These are phyloP conservation scores for Amphiduros pacificus DNA, from an alignment of 2,888 invertebrate genomes.

Conservation along the genomic window DNA sequence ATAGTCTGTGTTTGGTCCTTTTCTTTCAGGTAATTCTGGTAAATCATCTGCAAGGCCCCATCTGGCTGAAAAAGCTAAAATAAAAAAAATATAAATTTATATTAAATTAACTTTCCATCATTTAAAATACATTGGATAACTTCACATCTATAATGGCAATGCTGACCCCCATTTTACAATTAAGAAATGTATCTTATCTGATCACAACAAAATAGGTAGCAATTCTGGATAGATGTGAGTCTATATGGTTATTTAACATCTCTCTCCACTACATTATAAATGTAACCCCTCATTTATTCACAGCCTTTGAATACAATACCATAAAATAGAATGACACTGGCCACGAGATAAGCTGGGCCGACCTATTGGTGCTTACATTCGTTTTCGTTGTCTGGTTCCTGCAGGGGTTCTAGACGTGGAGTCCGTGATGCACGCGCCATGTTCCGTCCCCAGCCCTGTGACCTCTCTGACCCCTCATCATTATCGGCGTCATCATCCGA, in stretches of 20 bases:
- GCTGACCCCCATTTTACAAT: no score
- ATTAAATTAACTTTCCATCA: background rate
- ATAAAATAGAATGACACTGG: no score
- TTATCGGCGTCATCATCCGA: background rate
- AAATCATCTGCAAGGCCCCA: slow-evolving; percentile 13
- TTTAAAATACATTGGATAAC: background rate
- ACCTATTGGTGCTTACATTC: background rate
- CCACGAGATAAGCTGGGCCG: no score
- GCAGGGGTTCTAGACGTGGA: background rate
- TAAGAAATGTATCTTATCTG: no score
- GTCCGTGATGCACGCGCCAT: background rate
- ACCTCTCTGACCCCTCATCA: background rate
- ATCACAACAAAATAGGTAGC: no score
- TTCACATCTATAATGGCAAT: background rate
- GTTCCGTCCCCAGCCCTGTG: background rate
- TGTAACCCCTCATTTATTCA: no score
- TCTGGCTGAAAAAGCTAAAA: slow-evolving; percentile 7
- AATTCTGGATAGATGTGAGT: no score
- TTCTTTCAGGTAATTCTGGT: background rate
- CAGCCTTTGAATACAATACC: no score
- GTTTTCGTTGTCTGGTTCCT: background rate
- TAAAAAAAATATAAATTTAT: no score
- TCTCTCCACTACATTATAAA: no score
- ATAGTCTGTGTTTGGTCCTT: slow-evolving; percentile 3
- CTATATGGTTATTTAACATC: background rate